Percentiles rank a stretch among this genome's conserved stretches.
Conservation (phyloP, 2,113 vertebrate species). For the Epinephelus fuscoguttatus region DNA sequence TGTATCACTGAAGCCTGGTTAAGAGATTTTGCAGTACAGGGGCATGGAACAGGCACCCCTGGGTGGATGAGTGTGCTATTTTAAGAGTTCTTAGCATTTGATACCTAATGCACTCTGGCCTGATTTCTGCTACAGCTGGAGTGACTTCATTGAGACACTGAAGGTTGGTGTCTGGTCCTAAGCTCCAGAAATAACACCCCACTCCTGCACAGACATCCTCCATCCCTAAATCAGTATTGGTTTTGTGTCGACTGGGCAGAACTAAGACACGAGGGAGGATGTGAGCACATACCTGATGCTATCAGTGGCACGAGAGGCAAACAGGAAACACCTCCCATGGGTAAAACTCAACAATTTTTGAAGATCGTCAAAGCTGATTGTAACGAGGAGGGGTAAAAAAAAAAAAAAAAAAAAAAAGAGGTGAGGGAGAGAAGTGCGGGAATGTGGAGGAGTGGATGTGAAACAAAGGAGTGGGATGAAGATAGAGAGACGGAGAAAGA, state of each 20-base stretch:
- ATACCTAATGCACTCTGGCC: constrained; percentile 61
- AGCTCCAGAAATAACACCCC: constrained; percentile 68
- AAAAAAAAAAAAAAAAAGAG: not conserved
- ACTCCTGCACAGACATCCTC: constrained; percentile 21
- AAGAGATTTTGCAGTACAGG: not conserved
- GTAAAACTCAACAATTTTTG: constrained; percentile 44
- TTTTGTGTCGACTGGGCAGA: constrained; percentile 58
- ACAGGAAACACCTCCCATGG: constrained; percentile 79
- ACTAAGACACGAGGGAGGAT: constrained; percentile 55
- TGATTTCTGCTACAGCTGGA: constrained; percentile 63
- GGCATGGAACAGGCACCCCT: constrained; percentile 17
- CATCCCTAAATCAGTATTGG: constrained; percentile 51
- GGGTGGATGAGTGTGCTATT: constrained; percentile 55
- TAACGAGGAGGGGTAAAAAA: not conserved
- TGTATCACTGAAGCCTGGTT: not conserved
- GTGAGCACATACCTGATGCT: constrained; percentile 66
- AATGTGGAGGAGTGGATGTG: constrained; percentile 22
- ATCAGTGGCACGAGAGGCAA: constrained; percentile 68
- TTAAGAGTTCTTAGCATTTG: constrained; percentile 59
- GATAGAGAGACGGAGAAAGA: constrained; percentile 15
- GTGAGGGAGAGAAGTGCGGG: not conserved
- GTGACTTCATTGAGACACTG: constrained; percentile 62
- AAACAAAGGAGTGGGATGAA: constrained; percentile 33
- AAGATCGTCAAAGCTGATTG: constrained; percentile 53
- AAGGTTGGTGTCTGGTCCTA: constrained; percentile 44